Evolutionary conservation across 2,113 vertebrate species (phyloP).

Genomic region (Climacteris rufus): DNA sequence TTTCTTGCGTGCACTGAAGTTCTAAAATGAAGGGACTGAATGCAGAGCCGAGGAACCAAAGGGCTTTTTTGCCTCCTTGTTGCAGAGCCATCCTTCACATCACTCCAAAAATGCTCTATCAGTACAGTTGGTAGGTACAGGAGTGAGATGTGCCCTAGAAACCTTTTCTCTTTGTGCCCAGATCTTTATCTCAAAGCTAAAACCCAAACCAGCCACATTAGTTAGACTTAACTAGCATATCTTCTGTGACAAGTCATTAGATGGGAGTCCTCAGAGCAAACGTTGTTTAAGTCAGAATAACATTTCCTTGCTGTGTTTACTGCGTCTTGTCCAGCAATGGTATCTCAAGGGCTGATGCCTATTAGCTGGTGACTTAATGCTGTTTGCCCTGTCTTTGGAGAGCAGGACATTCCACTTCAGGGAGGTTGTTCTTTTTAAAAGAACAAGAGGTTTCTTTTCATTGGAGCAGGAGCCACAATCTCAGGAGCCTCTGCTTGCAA

Average conservation of each 20-base stretch:
- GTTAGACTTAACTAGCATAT: not conserved
- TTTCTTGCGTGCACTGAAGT: not conserved
- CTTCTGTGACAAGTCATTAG: not conserved
- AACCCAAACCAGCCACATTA: not conserved
- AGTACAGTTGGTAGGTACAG: not conserved
- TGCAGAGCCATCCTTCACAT: not conserved
- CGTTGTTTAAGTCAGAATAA: not conserved
- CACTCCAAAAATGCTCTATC: not conserved
- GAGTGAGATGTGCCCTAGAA: not conserved
- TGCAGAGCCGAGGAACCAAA: not conserved
- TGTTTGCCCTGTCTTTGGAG: not conserved
- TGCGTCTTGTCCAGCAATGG: slow-evolving; percentile 9
- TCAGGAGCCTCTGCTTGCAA: not conserved
- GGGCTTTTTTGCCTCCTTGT: not conserved
- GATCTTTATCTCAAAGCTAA: not conserved
- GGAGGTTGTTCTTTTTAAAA: not conserved
- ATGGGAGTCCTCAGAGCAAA: not conserved
- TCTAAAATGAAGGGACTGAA: not conserved
- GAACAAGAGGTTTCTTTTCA: not conserved
- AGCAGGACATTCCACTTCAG: not conserved
- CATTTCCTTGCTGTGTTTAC: slow-evolving; percentile 28
- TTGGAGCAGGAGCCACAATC: not conserved
- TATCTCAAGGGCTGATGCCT: not conserved
- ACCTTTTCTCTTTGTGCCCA: not conserved
- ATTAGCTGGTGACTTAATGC: not conserved